Evolutionary conservation across 2,888 invertebrate genomes (phyloP).

Genomic region (Yponomeuta malinellus): DNA sequence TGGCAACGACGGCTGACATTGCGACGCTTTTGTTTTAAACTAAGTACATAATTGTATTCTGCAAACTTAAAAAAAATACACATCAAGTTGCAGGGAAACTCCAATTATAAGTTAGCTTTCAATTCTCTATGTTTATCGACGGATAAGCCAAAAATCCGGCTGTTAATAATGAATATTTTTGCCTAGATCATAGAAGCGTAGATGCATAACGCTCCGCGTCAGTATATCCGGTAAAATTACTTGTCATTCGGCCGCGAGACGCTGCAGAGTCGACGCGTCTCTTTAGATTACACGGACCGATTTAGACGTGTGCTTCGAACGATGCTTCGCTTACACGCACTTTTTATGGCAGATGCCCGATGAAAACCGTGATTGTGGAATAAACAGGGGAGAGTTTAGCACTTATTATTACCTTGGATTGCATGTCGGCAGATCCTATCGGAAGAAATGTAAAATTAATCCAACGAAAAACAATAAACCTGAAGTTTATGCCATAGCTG

Average conservation of each 20-base stretch:
- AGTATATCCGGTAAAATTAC: constrained; percentile 44
- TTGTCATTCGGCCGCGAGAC: constrained; percentile 15
- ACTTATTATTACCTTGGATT: constrained; percentile 15
- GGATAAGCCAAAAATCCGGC: constrained; percentile 1
- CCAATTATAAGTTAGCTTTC: not conserved
- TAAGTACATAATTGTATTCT: not conserved
- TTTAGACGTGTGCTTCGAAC: constrained; percentile 15
- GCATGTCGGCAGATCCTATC: constrained; percentile 12
- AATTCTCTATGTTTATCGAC: constrained; percentile 4
- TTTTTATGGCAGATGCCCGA: constrained; percentile 9
- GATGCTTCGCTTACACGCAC: constrained; percentile 14
- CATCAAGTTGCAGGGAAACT: not conserved
- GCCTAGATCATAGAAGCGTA: constrained; percentile 34
- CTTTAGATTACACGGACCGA: constrained; percentile 16
- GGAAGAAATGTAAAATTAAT: not conserved
- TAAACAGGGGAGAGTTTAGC: constrained; percentile 16
- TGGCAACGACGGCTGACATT: constrained; percentile 19
- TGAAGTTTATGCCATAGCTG: not conserved
- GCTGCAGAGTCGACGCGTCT: constrained; percentile 15
- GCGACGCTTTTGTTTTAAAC: constrained; percentile 10
- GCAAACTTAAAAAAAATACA: not conserved
- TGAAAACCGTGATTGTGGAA: constrained; percentile 14
- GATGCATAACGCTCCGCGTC: constrained; percentile 43
- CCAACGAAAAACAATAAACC: not conserved
- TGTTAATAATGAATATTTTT: constrained; percentile 15